Evolutionary conservation across 2,113 vertebrate genomes (phyloP).

Genomic region (Cochlearius cochlearius): DNA sequence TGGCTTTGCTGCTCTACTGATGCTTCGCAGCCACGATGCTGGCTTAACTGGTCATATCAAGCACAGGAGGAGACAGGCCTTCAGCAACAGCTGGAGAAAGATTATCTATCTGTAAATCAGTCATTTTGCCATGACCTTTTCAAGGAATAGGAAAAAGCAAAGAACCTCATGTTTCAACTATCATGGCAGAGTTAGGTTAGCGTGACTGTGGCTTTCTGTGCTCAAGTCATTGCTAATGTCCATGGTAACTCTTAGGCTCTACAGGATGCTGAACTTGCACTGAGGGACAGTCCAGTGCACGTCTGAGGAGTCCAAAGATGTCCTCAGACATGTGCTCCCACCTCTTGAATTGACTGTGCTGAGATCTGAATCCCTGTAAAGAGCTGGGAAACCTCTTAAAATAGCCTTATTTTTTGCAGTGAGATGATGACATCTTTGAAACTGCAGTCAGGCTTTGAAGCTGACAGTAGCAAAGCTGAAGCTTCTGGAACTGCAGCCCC

Average conservation of each 20-base stretch:
- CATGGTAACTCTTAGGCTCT: neutral
- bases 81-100: neutral
- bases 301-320: neutral
- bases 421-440: conserved; percentile 59
- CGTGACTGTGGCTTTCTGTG: neutral
- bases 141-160: neutral
- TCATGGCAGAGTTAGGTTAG: neutral
- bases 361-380: conserved; percentile 14
- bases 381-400: conserved; percentile 20
- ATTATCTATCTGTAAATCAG: neutral
- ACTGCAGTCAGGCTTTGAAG: conserved; percentile 44
- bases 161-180: neutral
- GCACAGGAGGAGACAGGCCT: neutral
- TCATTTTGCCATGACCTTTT: neutral
- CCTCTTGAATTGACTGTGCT: neutral
- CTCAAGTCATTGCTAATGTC: neutral
- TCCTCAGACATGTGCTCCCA: neutral
- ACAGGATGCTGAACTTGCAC: neutral
- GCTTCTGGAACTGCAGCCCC: conserved; percentile 36
- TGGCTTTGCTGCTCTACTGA: neutral
- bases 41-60: neutral
- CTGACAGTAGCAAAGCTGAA: conserved; percentile 47
- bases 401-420: conserved; percentile 19
- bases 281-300: neutral
- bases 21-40: neutral